Evolutionary conservation across 1,140 invertebrate species (phyloP), one percentile per base, ranked within the genome.

Genomic region (Galendromus occidentalis): DNA sequence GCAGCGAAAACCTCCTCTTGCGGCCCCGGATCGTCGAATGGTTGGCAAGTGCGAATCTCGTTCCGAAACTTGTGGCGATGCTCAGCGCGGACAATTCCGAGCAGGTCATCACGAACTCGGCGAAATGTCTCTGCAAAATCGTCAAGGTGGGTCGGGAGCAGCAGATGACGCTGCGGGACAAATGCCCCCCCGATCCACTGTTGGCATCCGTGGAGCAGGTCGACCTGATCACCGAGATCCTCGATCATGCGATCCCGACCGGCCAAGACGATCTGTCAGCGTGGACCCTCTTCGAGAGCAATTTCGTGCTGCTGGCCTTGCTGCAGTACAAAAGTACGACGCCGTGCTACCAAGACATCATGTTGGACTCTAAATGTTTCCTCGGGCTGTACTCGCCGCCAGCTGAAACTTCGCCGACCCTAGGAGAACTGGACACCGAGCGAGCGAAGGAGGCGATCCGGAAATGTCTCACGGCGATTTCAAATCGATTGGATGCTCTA

Each of bases 111-210:
- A 59, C 51, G 12, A 59, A 59, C 51, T 59, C 51, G 51, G 22
- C 51, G 25, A 59, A 59, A 22, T 59, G 51, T 33, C 51, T 59
- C 22, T 59, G 51, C 51, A 59, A 59, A 33, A 59, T 59, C 22
- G 51, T 59, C 51, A 59, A 59, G 51, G 51, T 59, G 25, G 51
- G 51, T 14, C 51, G 51, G 6, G 51, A 59, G 33, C 51, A 59
- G 51, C 51, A 59, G 25, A 59, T 59, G 51, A 33, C 33, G 25
- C 22, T 59, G 33, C 51, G 33, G 22, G 51, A 59, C 22, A 59
- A 59, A 59, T 59, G 51, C 25, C 51, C 51, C 12, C 25, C 25
- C 22, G 51, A 59, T 59, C 51, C 51, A 1, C 51, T 59, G 25
- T 9, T 59, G 20, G 51, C 51, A 22, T 17, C 51, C 33, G 20